These are phyloP conservation scores for Zygaena filipendulae DNA, from an alignment of 2,888 invertebrate species.

Conservation along the genomic window DNA sequence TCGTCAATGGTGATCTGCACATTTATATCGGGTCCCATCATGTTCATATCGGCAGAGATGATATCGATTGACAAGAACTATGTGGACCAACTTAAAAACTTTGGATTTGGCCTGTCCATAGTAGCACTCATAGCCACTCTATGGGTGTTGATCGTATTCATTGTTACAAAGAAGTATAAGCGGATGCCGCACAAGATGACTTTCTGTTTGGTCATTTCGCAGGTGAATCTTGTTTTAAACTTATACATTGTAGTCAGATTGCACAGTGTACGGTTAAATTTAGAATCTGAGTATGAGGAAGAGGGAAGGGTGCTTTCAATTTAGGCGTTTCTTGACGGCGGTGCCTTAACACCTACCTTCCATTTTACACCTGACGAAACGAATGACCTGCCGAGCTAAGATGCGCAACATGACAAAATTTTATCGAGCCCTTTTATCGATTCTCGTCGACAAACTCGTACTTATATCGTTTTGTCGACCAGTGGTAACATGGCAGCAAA, in stretches of 20 bases:
- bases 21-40: slow-evolving; percentile 92
- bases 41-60: slow-evolving; percentile 95
- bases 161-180: slow-evolving; percentile 78
- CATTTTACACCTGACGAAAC: no score
- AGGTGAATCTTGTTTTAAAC: slow-evolving; percentile 63
- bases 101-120: slow-evolving; percentile 87
- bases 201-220: slow-evolving; percentile 79
- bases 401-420: no score
- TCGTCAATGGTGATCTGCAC: slow-evolving; percentile 96
- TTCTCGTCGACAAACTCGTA: no score
- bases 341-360: no score
- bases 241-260: neutral
- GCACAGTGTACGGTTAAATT: no score
- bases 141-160: slow-evolving; percentile 82
- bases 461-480: no score
- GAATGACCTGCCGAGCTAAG: no score
- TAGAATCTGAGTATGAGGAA: no score
- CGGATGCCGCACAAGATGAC: slow-evolving; percentile 87
- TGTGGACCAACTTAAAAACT: slow-evolving; percentile 78
- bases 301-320: no score
- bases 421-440: no score
- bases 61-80: slow-evolving; percentile 86
- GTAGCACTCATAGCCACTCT: slow-evolving; percentile 79
- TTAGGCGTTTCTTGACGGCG: no score
- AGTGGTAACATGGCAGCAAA: no score